Percentiles rank a stretch among this genome's conserved stretches.
These are phyloP conservation scores for Falco concolor DNA, from an alignment of 2,797 vertebrate species.

Conservation along the genomic window DNA sequence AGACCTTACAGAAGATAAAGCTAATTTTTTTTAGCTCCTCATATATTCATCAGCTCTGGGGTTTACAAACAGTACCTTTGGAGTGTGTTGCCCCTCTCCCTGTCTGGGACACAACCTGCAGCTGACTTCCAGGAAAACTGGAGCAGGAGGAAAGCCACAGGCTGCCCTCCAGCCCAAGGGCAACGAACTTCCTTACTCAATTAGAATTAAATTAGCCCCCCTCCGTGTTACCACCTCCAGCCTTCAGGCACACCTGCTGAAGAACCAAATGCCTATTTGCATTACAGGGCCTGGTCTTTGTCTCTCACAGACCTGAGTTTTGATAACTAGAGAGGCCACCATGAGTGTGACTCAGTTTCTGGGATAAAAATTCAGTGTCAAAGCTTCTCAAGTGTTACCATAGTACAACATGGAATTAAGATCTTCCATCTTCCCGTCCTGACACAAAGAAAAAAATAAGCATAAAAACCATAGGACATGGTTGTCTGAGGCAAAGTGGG, in stretches of 20 bases:
- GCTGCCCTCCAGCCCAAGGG: not conserved
- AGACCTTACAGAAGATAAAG: not conserved
- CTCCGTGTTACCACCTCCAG: not conserved
- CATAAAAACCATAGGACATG: not conserved
- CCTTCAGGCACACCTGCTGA: not conserved
- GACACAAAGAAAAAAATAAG: not conserved
- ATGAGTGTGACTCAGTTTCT: not conserved
- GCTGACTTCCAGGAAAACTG: not conserved
- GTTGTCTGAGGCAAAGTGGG: not conserved
- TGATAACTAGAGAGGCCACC: not conserved
- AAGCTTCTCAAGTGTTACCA: not conserved
- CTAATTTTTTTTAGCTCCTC: not conserved
- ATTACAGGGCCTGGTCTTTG: not conserved
- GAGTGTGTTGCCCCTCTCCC: not conserved
- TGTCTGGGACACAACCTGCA: not conserved
- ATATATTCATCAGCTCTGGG: not conserved
- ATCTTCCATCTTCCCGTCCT: not conserved
- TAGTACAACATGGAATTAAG: accelerated
- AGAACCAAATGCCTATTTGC: not conserved
- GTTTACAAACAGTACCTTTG: not conserved
- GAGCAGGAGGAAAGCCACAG: not conserved
- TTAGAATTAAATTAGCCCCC: not conserved
- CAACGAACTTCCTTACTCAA: not conserved
- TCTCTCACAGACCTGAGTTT: not conserved
- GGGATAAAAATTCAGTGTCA: not conserved